These are phyloP conservation scores for Guaruba guarouba DNA, from an alignment of 2,113 vertebrate species.

Conservation along the genomic window DNA sequence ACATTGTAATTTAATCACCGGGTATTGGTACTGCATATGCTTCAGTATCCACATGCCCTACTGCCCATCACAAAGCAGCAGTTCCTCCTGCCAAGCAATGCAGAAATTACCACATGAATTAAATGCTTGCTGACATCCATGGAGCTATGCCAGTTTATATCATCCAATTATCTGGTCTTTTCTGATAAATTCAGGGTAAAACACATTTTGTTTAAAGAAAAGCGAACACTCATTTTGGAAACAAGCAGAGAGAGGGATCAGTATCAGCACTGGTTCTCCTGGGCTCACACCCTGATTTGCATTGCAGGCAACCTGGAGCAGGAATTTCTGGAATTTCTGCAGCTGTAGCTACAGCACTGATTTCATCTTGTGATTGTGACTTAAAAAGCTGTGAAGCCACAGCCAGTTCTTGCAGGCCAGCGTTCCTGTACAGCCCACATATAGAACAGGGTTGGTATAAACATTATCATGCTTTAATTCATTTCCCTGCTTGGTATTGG, in stretches of 20 bases:
- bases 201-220: not conserved
- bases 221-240: not conserved
- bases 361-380: not conserved
- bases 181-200: not conserved
- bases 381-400: not conserved
- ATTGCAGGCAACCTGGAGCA: not conserved
- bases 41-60: not conserved
- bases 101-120: not conserved
- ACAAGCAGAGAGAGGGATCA: not conserved
- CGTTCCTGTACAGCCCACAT: not conserved
- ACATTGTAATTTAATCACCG: fast-evolving
- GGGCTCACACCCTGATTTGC: not conserved
- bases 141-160: not conserved
- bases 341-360: not conserved
- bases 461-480: fast-evolving
- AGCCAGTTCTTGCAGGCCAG: not conserved
- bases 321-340: conserved; percentile 62
- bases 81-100: not conserved
- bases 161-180: not conserved
- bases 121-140: not conserved
- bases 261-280: not conserved
- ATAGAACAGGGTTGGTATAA: not conserved
- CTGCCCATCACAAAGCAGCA: not conserved
- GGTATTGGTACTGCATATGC: not conserved
- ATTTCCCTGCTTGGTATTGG: not conserved